Base-by-base conservation (phyloP, 1,140 invertebrate genomes). In the Saccostrea cuccullata region DNA sequence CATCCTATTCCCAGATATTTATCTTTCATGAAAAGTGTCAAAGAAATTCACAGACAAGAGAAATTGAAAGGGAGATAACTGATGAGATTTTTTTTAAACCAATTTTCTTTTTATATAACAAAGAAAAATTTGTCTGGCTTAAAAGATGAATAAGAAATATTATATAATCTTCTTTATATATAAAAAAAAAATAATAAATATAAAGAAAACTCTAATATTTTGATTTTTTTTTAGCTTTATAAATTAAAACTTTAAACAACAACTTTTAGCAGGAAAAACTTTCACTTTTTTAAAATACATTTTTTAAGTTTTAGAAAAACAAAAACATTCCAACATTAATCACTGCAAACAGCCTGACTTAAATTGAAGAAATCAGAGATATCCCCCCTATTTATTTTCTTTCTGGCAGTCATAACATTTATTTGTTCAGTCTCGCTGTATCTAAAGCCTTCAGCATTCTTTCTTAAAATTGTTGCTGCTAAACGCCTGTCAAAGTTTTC, bases 331-430 rank as follows among this genome's bases (percentile, higher is more conserved):
- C 70, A 30, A 11, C 26, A 77, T 77, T 77, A 77, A 77, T 77
- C 70, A 77, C 23, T 36, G 70, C 30, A 36, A 77, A 77, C 23
- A 36, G 13, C 30, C 70, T 36, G 15, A 36, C 70, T 26, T 36
- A 30, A 77, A 77, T 77, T 77, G 70, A 77, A 77, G 70, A 77
- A 77, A 77, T 77, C 26, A 30, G 70, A 77, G 70, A 77, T 77
- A 36, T 36, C 30, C 70, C 23, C 70, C 30, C 23, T 77, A 77
- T 77, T 77, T 77, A 77, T 77, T 77, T 77, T 77, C 70, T 77
- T 77, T 77, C 26, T 77, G 70, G 70, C 70, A 77, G 70, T 77
- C 70, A 77, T 77, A 77, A 77, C 70, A 77, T 77, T 77, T 77
- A 77, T 26, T 77, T 77, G 70, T 30, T 26, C 70, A 30, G 15